phyloP scores from a whole-genome alignment of 1,140 invertebrate species.

The Polyergus mexicanus region DNA sequence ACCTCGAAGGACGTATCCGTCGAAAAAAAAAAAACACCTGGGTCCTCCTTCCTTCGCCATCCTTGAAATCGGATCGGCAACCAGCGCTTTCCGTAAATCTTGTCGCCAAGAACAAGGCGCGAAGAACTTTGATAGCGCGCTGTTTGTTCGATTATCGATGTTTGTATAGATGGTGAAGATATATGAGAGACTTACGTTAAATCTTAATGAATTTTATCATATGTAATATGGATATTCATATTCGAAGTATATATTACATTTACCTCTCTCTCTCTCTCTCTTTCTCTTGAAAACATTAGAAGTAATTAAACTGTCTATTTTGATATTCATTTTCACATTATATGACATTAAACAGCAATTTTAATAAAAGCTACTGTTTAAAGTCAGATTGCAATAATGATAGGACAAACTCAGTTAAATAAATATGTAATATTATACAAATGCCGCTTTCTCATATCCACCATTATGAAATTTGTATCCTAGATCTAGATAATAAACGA shows the following conservation, averaged over 20 bases:
- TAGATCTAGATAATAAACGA: background rate
- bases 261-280: background rate
- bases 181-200: background rate
- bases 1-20: slow-evolving; percentile 42
- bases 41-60: slow-evolving; percentile 10
- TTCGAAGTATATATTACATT: background rate
- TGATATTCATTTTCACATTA: too few species aligned
- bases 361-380: slow-evolving; percentile 3
- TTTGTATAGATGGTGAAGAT: background rate
- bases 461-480: too few species aligned
- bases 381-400: background rate
- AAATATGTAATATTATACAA: too few species aligned
- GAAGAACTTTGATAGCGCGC: background rate
- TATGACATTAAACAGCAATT: background rate
- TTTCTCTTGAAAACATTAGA: background rate
- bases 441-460: too few species aligned
- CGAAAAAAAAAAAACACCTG: slow-evolving; percentile 64
- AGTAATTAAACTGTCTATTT: background rate
- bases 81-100: slow-evolving; percentile 15
- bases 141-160: background rate
- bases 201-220: background rate
- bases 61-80: slow-evolving; percentile 53
- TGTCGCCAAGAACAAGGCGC: background rate
- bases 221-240: background rate
- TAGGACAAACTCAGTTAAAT: background rate